These are phyloP conservation scores for Drosophila ambigua DNA, from an alignment of 1,140 invertebrate genomes.

Conservation along the genomic window DNA sequence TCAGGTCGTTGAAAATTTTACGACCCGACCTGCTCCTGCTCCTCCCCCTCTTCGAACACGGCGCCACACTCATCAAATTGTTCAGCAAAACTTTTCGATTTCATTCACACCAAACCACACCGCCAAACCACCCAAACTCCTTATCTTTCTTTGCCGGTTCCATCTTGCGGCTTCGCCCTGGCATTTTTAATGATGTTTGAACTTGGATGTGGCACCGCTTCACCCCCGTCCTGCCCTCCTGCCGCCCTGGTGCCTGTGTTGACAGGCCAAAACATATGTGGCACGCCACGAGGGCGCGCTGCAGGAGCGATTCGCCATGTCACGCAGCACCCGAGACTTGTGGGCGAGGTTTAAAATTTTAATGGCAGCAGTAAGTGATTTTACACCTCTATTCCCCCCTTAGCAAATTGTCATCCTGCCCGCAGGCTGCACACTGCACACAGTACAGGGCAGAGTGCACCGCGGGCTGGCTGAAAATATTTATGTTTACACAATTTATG, in stretches of 20 bases:
- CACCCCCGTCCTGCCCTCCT: no score
- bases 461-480: constrained; percentile 26
- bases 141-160: constrained; percentile 29
- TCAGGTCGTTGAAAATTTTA: constrained; percentile 56
- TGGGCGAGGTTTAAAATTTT: constrained; percentile 92
- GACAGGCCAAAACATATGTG: constrained; percentile 92
- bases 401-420: constrained; percentile 6
- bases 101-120: constrained; percentile 51
- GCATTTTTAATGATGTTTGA: constrained; percentile 71
- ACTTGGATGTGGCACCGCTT: constrained; percentile 18
- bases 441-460: constrained; percentile 15
- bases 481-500: constrained; percentile 73
- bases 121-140: not conserved
- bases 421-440: constrained; percentile 40
- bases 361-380: constrained; percentile 87
- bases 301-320: constrained; percentile 95
- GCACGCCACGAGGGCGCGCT: constrained; percentile 94
- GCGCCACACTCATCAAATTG: constrained; percentile 57
- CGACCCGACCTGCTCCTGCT: constrained; percentile 12
- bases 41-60: not conserved
- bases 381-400: constrained; percentile 10
- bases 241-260: no score
- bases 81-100: constrained; percentile 68
- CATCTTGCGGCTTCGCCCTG: constrained; percentile 31
- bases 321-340: constrained; percentile 92